Percentiles rank a stretch among this genome's conserved stretches.
Evolutionary conservation across 92 coral and sea anemone species (phyloP).

Genomic region (Parazoanthus swiftii): DNA sequence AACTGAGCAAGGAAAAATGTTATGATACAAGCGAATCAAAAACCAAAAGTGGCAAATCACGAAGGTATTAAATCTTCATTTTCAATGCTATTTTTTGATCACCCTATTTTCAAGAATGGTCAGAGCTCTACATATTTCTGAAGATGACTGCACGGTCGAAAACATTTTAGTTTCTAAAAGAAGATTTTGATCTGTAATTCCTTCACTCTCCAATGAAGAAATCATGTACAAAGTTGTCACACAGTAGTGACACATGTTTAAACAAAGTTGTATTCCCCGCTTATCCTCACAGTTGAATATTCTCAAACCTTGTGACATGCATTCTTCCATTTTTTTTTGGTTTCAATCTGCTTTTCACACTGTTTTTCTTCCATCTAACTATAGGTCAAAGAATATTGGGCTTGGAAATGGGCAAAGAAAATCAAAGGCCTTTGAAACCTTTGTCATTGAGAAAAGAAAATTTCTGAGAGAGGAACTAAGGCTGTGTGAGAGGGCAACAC

Average conservation of each 20-base stretch:
- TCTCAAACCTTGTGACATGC: too few species aligned
- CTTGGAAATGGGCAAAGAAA: slow-evolving; percentile 99
- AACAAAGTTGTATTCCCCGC: too few species aligned
- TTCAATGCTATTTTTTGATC: background rate
- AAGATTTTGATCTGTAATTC: too few species aligned
- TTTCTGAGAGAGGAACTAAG: slow-evolving; percentile 72
- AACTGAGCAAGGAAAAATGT: slow-evolving; percentile 83
- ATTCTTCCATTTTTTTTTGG: background rate
- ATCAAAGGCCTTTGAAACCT: slow-evolving; percentile 85
- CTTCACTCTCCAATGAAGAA: too few species aligned
- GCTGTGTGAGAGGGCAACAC: slow-evolving; percentile 94
- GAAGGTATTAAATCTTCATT: slow-evolving; percentile 42
- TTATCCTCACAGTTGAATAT: too few species aligned
- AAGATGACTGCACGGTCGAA: too few species aligned
- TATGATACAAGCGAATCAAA: slow-evolving; percentile 66
- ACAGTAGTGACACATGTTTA: too few species aligned
- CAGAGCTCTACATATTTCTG: too few species aligned
- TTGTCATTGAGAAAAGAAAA: slow-evolving; percentile 75
- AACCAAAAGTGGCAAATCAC: slow-evolving; percentile 54
- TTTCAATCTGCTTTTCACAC: background rate
- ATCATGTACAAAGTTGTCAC: too few species aligned
- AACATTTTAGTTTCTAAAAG: too few species aligned
- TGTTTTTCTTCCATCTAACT: too few species aligned
- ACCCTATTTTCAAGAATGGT: too few species aligned
- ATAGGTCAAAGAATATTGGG: slow-evolving; percentile 88